Evolutionary conservation across 2,113 vertebrate species (phyloP), one percentile per base, ranked within the genome.

Genomic region (Lagopus leucura): DNA sequence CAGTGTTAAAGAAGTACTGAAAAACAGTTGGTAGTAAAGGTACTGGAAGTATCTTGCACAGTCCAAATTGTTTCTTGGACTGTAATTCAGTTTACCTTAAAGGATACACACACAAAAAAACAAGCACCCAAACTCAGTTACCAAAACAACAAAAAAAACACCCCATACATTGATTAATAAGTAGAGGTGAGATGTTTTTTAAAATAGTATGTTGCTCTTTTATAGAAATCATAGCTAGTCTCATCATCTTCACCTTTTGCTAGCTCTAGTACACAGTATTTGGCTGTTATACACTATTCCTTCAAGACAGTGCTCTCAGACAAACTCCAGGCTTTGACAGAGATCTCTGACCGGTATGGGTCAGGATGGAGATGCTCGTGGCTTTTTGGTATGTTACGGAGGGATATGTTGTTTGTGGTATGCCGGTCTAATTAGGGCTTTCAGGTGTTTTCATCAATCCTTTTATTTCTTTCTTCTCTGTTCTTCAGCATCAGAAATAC

Each of bases 281-380:
- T 4, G 2, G 48, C 25, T 75, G 15, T 70, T 43, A 48, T 12
- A n/a, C 0, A 4, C 10, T 52, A 13, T 45, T 14, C 28, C 42
- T 28, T 2, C 22, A 40, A 60, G 38, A 45, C 14, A 24, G 0
- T 22, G 34, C 24, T 78, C 27, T 24, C 52, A 64, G 47, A 25
- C 7, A 58, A 89, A 34, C 36, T 77, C 32, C 36, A 38, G 52
- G 52, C 38, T 85, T 79, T 71, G 17, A 30, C 43, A 42, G 38
- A 42, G 9, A 11, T 7, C 42, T 60, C 2, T 34, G 40, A 58
- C 13, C 17, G 19, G 2, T 38, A 13, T 0, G 4, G 24, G 28
- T 36, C 0, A 1, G 4, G 11, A 4, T 3, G 13, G 84, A 6
- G 21, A 12, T 60, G 17, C 30, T 3, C 2, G 2, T 1, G 1